Evolutionary conservation across 1,140 invertebrate species (phyloP), one percentile per base, ranked within the genome.

Genomic region (Magallana angulata): DNA sequence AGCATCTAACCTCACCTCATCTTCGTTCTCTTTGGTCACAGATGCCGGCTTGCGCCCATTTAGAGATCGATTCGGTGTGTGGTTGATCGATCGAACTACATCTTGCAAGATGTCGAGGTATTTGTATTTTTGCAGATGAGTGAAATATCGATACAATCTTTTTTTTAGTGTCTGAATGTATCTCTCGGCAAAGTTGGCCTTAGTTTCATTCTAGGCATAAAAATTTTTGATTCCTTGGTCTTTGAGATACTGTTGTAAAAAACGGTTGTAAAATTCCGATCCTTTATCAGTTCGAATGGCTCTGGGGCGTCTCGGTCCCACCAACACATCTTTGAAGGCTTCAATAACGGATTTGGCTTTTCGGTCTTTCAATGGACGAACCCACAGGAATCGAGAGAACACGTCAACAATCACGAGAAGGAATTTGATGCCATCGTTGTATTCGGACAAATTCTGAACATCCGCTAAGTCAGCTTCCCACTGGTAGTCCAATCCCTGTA

Each of bases 21-120:
- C 76, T 84, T 88, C 90, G 57, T 91, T 89, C 2, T 88, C 57
- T 83, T 87, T 89, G 48, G 88, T 91, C 0, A 89, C 85, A 14
- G 87, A 85, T 30, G 89, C 82, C 18, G 88, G 90, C 1, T 87
- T 60, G 9, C 81, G 18, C 18, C 56, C 64, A 16, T 80, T 76
- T 59, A 90, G 62, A 57, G 88, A 80, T 16, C 71, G 36, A 68
- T 88, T 84, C 7, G 86, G 90, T 36, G 87, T 89, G 2, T 80
- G 56, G 76, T 89, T 89, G 36, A 85, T 85, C 36, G 68, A 84
- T 5, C 30, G 48, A 24, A 83, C 85, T 12, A 90, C 30, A 59
- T 88, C 81, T 48, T 89, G 56, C 48, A 88, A 48, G 11, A 81
- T n/a, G 24, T 82, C 16, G 9, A 85, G 64, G 48, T 64, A 88